A percentile compares a stretch with the other conserved stretches of the same genome.
Evolutionary conservation across 2,797 vertebrate species (phyloP).

Genomic region (Spondyliosoma cantharus): DNA sequence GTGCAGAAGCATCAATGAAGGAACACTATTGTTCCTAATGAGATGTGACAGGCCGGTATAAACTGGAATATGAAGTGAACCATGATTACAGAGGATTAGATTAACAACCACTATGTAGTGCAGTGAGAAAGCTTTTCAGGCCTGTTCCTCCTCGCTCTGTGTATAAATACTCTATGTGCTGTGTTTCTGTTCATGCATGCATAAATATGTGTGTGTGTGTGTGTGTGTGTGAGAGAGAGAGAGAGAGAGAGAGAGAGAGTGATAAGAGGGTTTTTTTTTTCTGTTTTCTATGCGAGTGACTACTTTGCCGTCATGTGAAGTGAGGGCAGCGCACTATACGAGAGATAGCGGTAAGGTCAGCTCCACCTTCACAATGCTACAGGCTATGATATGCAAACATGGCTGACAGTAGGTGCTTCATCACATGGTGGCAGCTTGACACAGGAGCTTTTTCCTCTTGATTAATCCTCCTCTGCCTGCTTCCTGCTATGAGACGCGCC

Average conservation of each 20-base stretch:
- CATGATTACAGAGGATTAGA: constrained; percentile 81
- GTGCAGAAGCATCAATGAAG: constrained; percentile 72
- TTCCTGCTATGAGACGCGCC: constrained; percentile 42
- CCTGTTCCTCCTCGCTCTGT: constrained; percentile 63
- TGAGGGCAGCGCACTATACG: constrained; percentile 56
- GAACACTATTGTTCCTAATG: constrained; percentile 73
- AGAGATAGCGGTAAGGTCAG: constrained; percentile 77
- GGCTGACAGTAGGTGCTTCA: constrained; percentile 80
- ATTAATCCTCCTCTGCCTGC: constrained; percentile 71
- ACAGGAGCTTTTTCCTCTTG: constrained; percentile 69
- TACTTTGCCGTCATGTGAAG: constrained; percentile 57
- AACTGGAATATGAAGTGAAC: constrained; percentile 82
- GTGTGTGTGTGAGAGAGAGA: background rate
- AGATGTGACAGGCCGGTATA: constrained; percentile 78
- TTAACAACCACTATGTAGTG: constrained; percentile 74
- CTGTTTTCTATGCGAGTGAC: constrained; percentile 37
- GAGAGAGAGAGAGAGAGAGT: background rate
- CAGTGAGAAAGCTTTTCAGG: constrained; percentile 69
- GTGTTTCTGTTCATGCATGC: constrained; percentile 60
- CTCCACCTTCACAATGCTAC: constrained; percentile 78
- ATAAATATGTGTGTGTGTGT: constrained; percentile 26
- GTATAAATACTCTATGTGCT: constrained; percentile 62
- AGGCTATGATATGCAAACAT: constrained; percentile 77
- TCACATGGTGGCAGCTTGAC: constrained; percentile 74
- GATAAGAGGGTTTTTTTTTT: background rate